Conservation (phyloP, 2,888 invertebrate species). For the Brassicogethes aeneus region DNA sequence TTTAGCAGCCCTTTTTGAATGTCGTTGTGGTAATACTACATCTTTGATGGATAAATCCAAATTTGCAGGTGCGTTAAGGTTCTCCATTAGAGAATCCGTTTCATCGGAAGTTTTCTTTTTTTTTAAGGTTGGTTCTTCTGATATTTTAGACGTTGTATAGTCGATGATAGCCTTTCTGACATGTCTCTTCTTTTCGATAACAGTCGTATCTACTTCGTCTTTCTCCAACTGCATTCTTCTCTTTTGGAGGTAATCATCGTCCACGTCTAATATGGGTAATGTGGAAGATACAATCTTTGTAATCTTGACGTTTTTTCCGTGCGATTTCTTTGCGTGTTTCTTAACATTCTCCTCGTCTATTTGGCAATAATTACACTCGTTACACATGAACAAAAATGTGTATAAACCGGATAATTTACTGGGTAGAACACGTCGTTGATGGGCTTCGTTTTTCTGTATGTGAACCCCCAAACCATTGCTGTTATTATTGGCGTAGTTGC, state of each 20-base stretch:
- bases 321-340: slow-evolving; percentile 52
- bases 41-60: too few relatives aligned
- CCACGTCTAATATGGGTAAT: too few relatives aligned
- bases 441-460: not conserved
- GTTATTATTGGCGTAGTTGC: slow-evolving; percentile 25
- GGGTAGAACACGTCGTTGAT: too few relatives aligned
- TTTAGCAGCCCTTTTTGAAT: slow-evolving; percentile 25
- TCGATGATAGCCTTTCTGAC: not conserved
- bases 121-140: not conserved
- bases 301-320: slow-evolving; percentile 42
- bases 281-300: slow-evolving; percentile 33
- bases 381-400: slow-evolving; percentile 51
- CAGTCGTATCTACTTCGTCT: not conserved
- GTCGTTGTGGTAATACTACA: too few relatives aligned
- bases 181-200: not conserved
- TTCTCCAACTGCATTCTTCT: not conserved
- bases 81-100: slow-evolving; percentile 1
- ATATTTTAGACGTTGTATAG: not conserved
- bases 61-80: not conserved
- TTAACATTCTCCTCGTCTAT: slow-evolving; percentile 51
- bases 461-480: slow-evolving; percentile 13
- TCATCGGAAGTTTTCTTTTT: slow-evolving; percentile 7
- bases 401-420: too few relatives aligned
- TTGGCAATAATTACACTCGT: slow-evolving; percentile 66
- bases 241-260: not conserved